Conservation (phyloP, 1,140 invertebrate species). For the Drosophila guanche region DNA sequence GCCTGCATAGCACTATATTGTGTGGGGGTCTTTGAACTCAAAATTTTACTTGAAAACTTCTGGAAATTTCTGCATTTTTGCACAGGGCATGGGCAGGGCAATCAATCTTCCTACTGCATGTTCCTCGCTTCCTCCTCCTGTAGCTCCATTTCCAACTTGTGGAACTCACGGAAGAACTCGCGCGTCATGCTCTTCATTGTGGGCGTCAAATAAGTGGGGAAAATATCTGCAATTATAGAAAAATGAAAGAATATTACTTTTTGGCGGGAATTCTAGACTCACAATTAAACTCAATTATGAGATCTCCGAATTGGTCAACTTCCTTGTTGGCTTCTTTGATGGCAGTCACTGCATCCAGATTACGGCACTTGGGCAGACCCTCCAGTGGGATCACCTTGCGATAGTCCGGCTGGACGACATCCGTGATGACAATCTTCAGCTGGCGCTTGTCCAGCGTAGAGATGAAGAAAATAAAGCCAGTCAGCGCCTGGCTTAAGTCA, state of each 20-base stretch:
- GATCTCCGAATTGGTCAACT: slow-evolving; percentile 62
- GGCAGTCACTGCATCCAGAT: slow-evolving; percentile 40
- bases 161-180: slow-evolving; percentile 55
- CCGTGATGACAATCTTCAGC: slow-evolving; percentile 88
- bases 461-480: slow-evolving; percentile 87
- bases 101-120: slow-evolving; percentile 8
- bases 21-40: too few relatives aligned
- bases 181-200: slow-evolving; percentile 63
- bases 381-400: slow-evolving; percentile 86
- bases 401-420: slow-evolving; percentile 87
- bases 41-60: too few relatives aligned
- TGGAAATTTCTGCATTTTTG: too few relatives aligned
- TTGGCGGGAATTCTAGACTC: slow-evolving; percentile 15
- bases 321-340: slow-evolving; percentile 56
- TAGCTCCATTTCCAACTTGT: slow-evolving; percentile 45
- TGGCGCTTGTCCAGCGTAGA: slow-evolving; percentile 88
- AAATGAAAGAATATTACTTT: background rate
- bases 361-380: slow-evolving; percentile 86
- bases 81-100: too few relatives aligned
- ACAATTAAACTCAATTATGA: slow-evolving; percentile 77
- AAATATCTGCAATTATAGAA: slow-evolving; percentile 45
- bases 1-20: too few relatives aligned
- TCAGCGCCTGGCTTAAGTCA: slow-evolving; percentile 87
- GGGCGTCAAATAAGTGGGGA: slow-evolving; percentile 66
- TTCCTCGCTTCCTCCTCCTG: slow-evolving; percentile 32